Evolutionary conservation across 2,113 vertebrate species (phyloP).

Genomic region (Polyodon spathula): DNA sequence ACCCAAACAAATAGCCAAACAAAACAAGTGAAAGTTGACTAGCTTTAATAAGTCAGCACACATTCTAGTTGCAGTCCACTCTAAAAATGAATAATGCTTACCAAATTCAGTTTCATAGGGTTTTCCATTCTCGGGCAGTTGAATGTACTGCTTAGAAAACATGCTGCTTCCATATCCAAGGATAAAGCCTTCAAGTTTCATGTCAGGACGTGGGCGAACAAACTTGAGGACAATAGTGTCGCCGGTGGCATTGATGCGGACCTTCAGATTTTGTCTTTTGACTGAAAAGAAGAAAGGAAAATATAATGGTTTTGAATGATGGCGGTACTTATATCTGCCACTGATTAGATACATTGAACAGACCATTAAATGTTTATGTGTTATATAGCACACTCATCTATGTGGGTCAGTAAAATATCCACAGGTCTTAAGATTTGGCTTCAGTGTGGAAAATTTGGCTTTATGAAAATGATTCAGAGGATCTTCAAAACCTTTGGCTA

Average conservation of each 20-base stretch:
- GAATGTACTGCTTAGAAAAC: slow-evolving; percentile 85
- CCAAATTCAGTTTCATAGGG: slow-evolving; percentile 75
- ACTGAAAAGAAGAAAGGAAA: slow-evolving; percentile 45
- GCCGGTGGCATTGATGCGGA: slow-evolving; percentile 79
- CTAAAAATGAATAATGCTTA: slow-evolving; percentile 37
- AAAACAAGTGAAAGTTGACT: too few species aligned
- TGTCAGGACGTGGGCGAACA: slow-evolving; percentile 62
- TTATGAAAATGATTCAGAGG: too few species aligned
- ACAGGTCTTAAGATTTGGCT: too few species aligned
- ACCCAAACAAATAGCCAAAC: too few species aligned
- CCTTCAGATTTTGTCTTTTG: slow-evolving; percentile 79
- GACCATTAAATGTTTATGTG: too few species aligned
- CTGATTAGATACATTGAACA: too few species aligned
- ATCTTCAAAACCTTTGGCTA: too few species aligned
- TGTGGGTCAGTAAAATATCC: too few species aligned
- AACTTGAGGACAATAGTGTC: slow-evolving; percentile 86
- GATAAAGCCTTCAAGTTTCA: slow-evolving; percentile 83
- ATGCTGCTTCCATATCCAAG: slow-evolving; percentile 84
- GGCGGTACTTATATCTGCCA: slow-evolving; percentile 4
- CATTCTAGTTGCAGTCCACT: too few species aligned
- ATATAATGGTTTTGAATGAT: neutral
- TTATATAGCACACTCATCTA: too few species aligned
- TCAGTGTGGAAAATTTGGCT: too few species aligned
- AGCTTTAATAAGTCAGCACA: too few species aligned
- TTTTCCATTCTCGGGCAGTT: slow-evolving; percentile 75